Evolutionary conservation across 2,797 vertebrate species (phyloP).

Genomic region (Lepus townsendii): DNA sequence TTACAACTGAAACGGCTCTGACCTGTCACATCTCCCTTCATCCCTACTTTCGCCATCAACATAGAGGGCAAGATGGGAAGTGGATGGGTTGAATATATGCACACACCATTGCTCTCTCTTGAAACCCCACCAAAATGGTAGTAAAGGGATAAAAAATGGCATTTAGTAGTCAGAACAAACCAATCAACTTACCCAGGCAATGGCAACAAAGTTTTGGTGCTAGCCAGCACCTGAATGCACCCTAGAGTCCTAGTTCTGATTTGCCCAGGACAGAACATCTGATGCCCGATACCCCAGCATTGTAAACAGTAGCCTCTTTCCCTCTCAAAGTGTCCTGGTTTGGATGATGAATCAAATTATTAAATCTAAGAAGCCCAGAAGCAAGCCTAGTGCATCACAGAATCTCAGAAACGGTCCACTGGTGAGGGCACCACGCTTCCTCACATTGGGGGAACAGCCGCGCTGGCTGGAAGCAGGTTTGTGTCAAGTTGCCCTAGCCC

Average conservation of each 20-base stretch:
- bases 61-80: constrained; percentile 21
- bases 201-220: background rate
- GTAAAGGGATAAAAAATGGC: background rate
- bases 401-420: background rate
- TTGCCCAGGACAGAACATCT: background rate
- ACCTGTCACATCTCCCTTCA: background rate
- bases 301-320: background rate
- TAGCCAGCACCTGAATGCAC: constrained; percentile 2
- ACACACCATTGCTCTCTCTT: background rate
- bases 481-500: background rate
- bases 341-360: constrained; percentile 26
- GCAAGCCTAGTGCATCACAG: constrained; percentile 10
- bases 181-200: background rate
- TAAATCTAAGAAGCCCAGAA: constrained; percentile 36
- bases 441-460: background rate
- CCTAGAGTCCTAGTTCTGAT: background rate
- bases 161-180: constrained; percentile 10
- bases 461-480: background rate
- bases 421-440: background rate
- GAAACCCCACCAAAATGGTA: background rate
- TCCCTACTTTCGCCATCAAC: background rate
- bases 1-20: constrained; percentile 9
- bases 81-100: background rate
- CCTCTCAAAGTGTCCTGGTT: background rate
- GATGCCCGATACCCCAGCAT: background rate